Conservation (phyloP, 2,888 invertebrate species). For the Metallyticus violacea region DNA sequence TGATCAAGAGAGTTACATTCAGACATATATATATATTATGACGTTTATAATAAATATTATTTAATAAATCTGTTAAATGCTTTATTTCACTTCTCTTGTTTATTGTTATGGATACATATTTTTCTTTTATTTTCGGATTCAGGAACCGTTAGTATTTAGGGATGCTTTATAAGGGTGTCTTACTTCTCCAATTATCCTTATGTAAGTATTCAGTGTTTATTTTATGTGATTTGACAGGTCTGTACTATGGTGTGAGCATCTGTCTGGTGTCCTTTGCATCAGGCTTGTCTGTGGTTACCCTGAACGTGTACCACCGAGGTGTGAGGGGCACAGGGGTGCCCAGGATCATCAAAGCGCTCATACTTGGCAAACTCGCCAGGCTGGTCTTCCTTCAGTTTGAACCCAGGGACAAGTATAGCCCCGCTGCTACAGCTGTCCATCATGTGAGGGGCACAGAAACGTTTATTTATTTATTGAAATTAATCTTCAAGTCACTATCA, state of each 20-base stretch:
- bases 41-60: no score
- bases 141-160: no score
- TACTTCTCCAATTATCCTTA: no score
- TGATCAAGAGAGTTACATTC: no score
- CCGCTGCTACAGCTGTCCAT: neutral
- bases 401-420: constrained; percentile 40
- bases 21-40: no score
- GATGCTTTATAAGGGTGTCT: no score
- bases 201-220: no score
- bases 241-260: constrained; percentile 80
- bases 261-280: constrained; percentile 78
- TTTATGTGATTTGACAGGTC: constrained; percentile 53
- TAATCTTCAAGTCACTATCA: no score
- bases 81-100: no score
- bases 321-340: constrained; percentile 78
- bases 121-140: no score
- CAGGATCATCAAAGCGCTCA: constrained; percentile 63
- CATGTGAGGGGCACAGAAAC: constrained; percentile 21
- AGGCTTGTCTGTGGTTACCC: constrained; percentile 76
- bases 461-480: neutral
- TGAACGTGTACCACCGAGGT: constrained; percentile 83
- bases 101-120: no score
- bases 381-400: constrained; percentile 72
- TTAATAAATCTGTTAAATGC: no score
- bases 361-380: constrained; percentile 71